These are phyloP conservation scores for Axis porcinus DNA, from an alignment of 2,113 vertebrate species.

Conservation along the genomic window DNA sequence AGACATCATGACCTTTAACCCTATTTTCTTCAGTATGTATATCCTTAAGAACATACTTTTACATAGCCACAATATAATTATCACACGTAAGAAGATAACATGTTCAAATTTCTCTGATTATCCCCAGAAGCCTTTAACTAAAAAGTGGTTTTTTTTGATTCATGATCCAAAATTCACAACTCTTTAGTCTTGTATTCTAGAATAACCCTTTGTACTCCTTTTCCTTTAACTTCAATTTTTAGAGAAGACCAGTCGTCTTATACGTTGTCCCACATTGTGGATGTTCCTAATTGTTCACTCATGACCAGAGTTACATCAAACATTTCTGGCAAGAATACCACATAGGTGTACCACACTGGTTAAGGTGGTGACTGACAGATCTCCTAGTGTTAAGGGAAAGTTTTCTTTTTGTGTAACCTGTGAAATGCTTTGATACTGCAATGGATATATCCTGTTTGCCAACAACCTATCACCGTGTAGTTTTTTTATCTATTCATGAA, in stretches of 20 bases:
- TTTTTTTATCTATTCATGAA: slow-evolving; percentile 3
- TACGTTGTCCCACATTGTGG: background rate
- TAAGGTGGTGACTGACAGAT: background rate
- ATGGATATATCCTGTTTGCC: background rate
- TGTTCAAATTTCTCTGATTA: background rate
- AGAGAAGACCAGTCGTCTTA: background rate
- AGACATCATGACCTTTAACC: slow-evolving; percentile 25
- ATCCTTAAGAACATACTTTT: slow-evolving; percentile 14
- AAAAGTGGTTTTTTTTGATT: background rate
- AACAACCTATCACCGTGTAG: background rate
- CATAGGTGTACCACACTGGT: background rate
- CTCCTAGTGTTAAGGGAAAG: background rate
- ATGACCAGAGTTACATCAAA: background rate
- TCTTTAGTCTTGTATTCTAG: background rate
- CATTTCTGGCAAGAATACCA: slow-evolving; percentile 3
- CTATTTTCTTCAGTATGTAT: slow-evolving; percentile 1
- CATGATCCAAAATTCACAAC: background rate
- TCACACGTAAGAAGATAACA: background rate
- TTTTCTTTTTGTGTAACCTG: background rate
- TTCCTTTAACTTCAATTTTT: background rate
- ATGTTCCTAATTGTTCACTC: slow-evolving; percentile 10
- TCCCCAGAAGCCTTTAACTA: background rate
- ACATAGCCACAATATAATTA: background rate
- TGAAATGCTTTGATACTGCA: background rate
- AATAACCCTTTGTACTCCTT: background rate